phyloP scores from a whole-genome alignment of 2,888 invertebrate genomes.

The Antheraea yamamai region DNA sequence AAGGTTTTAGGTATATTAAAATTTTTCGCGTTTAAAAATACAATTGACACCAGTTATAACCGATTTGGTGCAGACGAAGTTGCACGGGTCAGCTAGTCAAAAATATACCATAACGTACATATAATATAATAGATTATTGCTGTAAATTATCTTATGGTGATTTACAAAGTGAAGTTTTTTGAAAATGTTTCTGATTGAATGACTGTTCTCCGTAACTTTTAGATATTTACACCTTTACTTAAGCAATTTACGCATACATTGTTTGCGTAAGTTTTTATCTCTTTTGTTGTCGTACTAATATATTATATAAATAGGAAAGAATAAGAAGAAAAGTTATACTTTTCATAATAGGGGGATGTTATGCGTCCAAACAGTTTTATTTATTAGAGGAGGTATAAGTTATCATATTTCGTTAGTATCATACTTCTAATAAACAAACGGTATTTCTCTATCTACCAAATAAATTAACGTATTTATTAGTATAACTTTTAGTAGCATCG shows the following conservation, averaged over 20 bases:
- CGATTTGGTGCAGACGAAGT: no score
- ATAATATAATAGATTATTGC: neutral
- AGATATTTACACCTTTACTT: neutral
- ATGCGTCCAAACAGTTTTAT: neutral
- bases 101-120: no score
- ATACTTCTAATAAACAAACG: neutral
- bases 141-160: neutral
- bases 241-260: neutral
- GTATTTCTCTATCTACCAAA: neutral
- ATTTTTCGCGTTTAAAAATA: no score
- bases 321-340: neutral
- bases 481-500: neutral
- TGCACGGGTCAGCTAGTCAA: no score
- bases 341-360: neutral
- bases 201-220: neutral
- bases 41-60: no score
- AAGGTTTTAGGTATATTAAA: no score
- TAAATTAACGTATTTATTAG: neutral
- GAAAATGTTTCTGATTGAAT: neutral
- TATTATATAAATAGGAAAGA: slow-evolving; percentile 5
- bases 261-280: neutral
- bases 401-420: neutral
- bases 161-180: neutral
- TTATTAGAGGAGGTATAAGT: neutral
- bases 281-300: neutral